Evolutionary conservation across 2,113 vertebrate species (phyloP).

Genomic region (Bothrops jararaca): DNA sequence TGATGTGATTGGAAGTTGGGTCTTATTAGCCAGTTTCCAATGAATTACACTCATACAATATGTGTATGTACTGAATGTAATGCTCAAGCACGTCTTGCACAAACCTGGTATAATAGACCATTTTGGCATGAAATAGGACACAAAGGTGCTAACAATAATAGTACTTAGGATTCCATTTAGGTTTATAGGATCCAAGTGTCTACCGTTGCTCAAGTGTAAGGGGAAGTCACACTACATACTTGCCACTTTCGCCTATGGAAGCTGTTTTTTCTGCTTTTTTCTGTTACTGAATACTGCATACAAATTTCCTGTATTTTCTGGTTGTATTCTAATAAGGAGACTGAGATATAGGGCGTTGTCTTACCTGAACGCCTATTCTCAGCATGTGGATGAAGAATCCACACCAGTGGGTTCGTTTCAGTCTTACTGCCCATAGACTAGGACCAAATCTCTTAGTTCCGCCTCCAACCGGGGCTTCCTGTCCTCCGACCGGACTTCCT

Average conservation of each 20-base stretch:
- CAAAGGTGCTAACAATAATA: not conserved
- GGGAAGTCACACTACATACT: not conserved
- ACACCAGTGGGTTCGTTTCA: no score
- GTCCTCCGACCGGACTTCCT: no score
- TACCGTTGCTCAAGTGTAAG: not conserved
- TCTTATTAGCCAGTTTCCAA: not conserved
- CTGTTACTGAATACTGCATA: not conserved
- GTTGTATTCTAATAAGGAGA: not conserved
- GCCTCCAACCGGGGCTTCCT: no score
- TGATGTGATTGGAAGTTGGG: not conserved
- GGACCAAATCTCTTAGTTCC: no score
- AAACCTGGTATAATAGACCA: not conserved
- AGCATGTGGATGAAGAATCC: no score
- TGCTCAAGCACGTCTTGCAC: not conserved
- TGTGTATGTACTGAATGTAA: not conserved
- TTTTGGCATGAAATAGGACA: not conserved
- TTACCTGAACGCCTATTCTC: no score
- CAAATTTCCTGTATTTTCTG: not conserved
- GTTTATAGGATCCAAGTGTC: not conserved
- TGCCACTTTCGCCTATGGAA: not conserved
- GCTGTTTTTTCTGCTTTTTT: not conserved
- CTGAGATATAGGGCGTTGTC: no score
- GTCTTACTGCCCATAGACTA: no score
- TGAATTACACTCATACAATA: not conserved
- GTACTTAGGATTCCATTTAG: not conserved